Evolutionary conservation across 2,797 vertebrate species (phyloP).

Genomic region (Spinus olivaceus): DNA sequence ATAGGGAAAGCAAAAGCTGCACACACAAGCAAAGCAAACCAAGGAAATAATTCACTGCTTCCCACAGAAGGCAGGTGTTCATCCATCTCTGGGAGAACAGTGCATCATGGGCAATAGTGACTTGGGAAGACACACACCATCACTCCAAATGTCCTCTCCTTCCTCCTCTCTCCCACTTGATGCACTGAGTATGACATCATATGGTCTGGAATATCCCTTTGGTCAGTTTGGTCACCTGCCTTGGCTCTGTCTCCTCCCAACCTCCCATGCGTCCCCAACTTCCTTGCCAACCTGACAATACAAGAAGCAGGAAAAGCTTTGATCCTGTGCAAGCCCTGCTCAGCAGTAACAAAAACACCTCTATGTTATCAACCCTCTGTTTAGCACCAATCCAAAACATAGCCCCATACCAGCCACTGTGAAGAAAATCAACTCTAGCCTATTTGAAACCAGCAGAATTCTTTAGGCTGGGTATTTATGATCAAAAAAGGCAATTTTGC

Average conservation of each 20-base stretch:
- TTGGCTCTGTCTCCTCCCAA: not conserved
- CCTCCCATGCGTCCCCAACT: not conserved
- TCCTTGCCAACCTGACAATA: not conserved
- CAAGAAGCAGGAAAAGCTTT: not conserved
- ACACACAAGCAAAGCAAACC: not conserved
- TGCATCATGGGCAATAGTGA: accelerated
- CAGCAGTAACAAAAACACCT: not conserved
- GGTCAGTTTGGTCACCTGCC: not conserved
- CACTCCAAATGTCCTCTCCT: not conserved
- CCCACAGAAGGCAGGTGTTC: not conserved
- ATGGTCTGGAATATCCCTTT: not conserved
- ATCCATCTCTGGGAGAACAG: not conserved
- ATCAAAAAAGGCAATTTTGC: not conserved
- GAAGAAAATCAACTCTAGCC: not conserved
- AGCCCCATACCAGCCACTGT: not conserved
- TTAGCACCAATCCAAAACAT: not conserved
- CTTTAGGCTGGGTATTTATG: not conserved
- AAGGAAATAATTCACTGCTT: not conserved
- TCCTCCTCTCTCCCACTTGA: not conserved
- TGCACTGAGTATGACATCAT: too few relatives aligned
- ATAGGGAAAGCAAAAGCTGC: not conserved
- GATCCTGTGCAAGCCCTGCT: not conserved
- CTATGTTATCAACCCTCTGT: not conserved
- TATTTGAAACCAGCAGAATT: not conserved
- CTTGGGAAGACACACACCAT: not conserved